Evolutionary conservation across 2,888 invertebrate genomes (phyloP), one percentile per base, ranked within the genome.

Genomic region (Xestia ashworthii): DNA sequence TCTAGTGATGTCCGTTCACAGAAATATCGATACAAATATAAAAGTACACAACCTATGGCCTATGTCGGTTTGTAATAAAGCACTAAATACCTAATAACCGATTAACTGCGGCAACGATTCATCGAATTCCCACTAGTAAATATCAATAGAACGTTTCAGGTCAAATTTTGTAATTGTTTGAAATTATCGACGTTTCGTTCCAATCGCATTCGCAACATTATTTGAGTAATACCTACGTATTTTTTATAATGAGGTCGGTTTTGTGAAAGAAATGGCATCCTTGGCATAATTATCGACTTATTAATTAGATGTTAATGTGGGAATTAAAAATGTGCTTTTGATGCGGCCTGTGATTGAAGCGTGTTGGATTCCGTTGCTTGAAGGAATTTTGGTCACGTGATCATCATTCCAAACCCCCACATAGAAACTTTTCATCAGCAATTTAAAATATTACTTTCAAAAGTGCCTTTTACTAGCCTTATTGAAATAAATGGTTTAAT

Each of bases 31-130:
- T 48, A 55, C 1, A 48, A 38, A 19, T 41, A 25, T 68, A 16
- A 25, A 11, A 19, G 53, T n/a, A 9, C 1, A 46, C 14, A 62
- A 19, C 4, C 8, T 22, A 53, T 44, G 46, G 11, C 4, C 8
- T 22, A 53, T 44, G 46, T 53, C 66, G 41, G 41, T 76, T 62
- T 25, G 41, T 80, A 79, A 75, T 64, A 66, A 64, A 70, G 46
- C 19, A 12, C 72, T 50, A 66, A 75, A 70, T 75, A 70, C 60
- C 32, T 69, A 70, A 77, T 73, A 84, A 84, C 76, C 62, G 62
- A 74, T 84, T 62, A 74, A 81, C 65, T 76, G 67, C 74, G 62
- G 64, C 69, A 74, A 69, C 70, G 41, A 73, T 82, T 79, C 79
- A 67, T 32, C 8, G 82, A 84, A 82, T 62, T 48, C 71, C 41